Evolutionary conservation across 1,140 invertebrate genomes (phyloP), one percentile per base, ranked within the genome.

Genomic region (Bombus superbus): DNA sequence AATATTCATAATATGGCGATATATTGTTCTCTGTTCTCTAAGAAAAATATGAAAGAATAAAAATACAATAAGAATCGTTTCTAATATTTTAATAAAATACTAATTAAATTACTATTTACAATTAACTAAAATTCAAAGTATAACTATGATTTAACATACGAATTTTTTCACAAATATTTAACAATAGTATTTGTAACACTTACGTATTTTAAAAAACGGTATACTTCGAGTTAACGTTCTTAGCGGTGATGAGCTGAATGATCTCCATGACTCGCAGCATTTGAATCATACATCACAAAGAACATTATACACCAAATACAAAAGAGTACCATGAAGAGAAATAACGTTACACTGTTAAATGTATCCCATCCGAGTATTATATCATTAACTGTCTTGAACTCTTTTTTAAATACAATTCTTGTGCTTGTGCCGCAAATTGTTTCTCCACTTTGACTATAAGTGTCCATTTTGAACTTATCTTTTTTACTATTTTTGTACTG

Each of bases 291-390:
- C 0, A 42, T 53, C 13, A 42, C 0, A 28, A 93, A 93, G 62
- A 88, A 93, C 8, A 32, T 73, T 18, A 90, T 3, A 13, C 85
- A 73, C 92, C 92, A 93, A 74, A 90, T 42, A n/a, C 88, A 79
- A 32, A 93, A 91, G 4, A 90, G 84, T 9, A 71, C 0, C 6
- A 92, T 38, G 13, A 92, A 47, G 8, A 86, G 0, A 18, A 91
- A 11, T 32, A 88, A 90, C 0, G 86, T 57, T 75, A 83, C 73
- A 22, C 75, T 32, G 47, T 92, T 93, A 68, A 93, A 93, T 86
- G 35, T 91, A 40, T 93, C 71, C 92, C 92, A 93, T 11, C 91
- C 89, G 1, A 93, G 75, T 74, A 93, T 88, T 47, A 93, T 77
- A 42, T 90, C 44, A 40, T 47, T 83, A 11, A 66, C 2, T 15